Evolutionary conservation across 2,888 invertebrate genomes (phyloP).

Genomic region (Megalurothrips usitatus): DNA sequence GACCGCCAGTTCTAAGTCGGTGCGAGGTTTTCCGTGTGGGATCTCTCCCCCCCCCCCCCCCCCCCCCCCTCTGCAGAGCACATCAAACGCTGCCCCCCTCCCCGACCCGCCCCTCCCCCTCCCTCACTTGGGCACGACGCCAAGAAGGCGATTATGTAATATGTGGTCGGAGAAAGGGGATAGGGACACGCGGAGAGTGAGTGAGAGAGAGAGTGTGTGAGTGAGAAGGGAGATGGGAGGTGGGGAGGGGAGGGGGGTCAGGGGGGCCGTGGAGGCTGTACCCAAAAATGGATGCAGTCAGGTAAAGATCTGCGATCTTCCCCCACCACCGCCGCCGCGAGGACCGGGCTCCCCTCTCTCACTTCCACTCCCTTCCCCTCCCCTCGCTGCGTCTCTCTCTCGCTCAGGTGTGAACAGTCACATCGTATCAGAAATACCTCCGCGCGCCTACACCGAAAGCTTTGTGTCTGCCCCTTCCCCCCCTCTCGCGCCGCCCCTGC

Average conservation of each 20-base stretch:
- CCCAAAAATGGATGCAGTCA: slow-evolving; percentile 45
- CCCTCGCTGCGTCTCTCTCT: too few relatives aligned
- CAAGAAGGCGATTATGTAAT: neutral
- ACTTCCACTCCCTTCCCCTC: too few relatives aligned
- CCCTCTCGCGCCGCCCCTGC: slow-evolving; percentile 37
- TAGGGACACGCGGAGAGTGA: neutral
- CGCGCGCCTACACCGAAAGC: neutral
- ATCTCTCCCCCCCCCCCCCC: too few relatives aligned
- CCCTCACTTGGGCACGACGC: too few relatives aligned
- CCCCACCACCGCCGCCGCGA: slow-evolving; percentile 33
- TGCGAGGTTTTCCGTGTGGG: too few relatives aligned
- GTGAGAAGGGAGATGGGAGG: slow-evolving; percentile 32
- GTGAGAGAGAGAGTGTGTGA: slow-evolving; percentile 28
- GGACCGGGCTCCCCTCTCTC: slow-evolving; percentile 36
- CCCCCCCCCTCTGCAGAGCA: too few relatives aligned
- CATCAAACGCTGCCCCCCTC: too few relatives aligned
- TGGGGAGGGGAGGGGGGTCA: slow-evolving; percentile 30
- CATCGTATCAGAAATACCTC: too few relatives aligned
- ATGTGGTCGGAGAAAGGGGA: neutral
- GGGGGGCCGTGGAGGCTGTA: slow-evolving; percentile 41
- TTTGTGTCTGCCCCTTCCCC: slow-evolving; percentile 38
- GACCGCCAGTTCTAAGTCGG: neutral
- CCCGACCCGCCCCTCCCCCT: too few relatives aligned
- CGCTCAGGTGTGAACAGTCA: too few relatives aligned
- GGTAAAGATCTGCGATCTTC: slow-evolving; percentile 49